These are phyloP conservation scores for Platyrinchus mystaceus DNA, from an alignment of 2,797 vertebrate species.

Conservation along the genomic window DNA sequence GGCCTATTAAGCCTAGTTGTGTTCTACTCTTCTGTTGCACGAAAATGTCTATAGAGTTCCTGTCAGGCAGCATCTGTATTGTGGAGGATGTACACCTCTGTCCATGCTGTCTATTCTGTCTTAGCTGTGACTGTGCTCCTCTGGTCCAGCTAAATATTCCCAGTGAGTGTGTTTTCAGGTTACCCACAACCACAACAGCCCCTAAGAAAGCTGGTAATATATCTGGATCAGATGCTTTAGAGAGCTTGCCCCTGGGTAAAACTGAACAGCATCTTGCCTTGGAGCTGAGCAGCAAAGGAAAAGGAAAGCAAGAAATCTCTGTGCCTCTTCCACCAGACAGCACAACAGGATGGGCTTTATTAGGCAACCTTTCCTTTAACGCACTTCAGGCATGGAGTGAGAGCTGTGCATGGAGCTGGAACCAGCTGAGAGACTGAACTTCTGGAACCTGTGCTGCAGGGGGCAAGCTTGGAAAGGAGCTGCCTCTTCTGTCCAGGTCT, in stretches of 20 bases:
- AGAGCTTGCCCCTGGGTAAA: background rate
- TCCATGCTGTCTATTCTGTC: background rate
- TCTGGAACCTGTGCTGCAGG: background rate
- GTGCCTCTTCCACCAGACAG: background rate
- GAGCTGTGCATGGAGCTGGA: background rate
- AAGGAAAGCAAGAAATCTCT: background rate
- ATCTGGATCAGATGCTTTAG: background rate
- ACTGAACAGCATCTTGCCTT: background rate
- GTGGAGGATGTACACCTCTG: background rate
- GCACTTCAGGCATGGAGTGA: background rate
- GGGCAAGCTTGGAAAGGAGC: background rate
- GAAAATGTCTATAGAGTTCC: background rate
- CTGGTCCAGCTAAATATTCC: background rate
- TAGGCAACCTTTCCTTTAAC: background rate
- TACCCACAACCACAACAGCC: background rate
- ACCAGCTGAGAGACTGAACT: background rate
- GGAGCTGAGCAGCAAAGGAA: background rate
- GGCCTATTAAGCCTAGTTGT: background rate
- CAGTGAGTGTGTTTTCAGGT: background rate
- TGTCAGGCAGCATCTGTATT: background rate
- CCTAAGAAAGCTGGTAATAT: background rate
- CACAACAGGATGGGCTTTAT: background rate
- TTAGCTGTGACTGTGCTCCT: background rate
- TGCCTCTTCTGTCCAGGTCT: background rate
- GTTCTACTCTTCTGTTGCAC: background rate